phyloP scores from a whole-genome alignment of 23 tunicate genomes.

The Phallusia fumigata region DNA sequence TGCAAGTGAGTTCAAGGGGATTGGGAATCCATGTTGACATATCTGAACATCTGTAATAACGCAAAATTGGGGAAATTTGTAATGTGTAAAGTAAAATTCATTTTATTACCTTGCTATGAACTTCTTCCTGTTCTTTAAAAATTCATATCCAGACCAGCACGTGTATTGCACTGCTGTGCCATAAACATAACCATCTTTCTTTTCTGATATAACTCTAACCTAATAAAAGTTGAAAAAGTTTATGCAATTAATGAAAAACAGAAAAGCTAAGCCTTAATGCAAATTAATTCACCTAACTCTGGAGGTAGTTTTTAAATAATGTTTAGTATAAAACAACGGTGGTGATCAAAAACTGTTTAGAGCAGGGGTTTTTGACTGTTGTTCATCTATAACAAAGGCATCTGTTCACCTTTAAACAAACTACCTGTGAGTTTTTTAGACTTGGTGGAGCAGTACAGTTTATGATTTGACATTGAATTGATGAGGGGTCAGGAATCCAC shows the following conservation, averaged over 20 bases:
- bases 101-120: conserved; percentile 38
- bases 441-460: conserved; percentile 20
- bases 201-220: too few relatives aligned
- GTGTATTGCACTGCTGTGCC: conserved; percentile 45
- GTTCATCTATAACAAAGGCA: too few relatives aligned
- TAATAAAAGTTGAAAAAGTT: neutral
- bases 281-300: too few relatives aligned
- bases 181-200: conserved; percentile 16
- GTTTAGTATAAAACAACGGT: too few relatives aligned
- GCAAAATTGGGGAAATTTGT: neutral
- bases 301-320: too few relatives aligned
- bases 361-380: too few relatives aligned
- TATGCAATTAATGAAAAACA: too few relatives aligned
- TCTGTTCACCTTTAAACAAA: too few relatives aligned
- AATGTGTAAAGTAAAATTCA: too few relatives aligned
- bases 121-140: conserved; percentile 22
- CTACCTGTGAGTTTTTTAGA: conserved; percentile 11
- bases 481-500: conserved; percentile 41
- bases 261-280: too few relatives aligned
- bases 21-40: conserved; percentile 66
- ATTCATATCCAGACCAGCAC: conserved; percentile 63
- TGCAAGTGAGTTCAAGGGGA: conserved; percentile 41
- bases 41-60: conserved; percentile 55
- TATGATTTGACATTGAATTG: conserved; percentile 30
- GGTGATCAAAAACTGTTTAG: too few relatives aligned